Base-by-base conservation (phyloP, 2,113 vertebrate genomes). In the Onychostruthus taczanowskii region DNA sequence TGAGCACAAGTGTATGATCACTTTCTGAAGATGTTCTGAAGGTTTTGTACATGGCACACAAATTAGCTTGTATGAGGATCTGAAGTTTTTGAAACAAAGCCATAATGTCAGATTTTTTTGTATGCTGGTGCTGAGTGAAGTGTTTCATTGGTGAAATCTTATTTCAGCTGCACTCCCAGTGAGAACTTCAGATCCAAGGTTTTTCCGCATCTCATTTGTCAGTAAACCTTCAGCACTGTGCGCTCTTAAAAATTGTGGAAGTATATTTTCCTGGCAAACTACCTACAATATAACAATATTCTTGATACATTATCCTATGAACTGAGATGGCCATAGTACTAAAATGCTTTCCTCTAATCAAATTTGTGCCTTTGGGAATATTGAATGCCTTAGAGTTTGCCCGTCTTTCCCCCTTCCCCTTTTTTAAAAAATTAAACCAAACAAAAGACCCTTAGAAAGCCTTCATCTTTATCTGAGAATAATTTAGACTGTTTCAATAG, bases 161-260 rank as follows among this genome's bases (percentile, higher is more conserved):
- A 8, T 44, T 79, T 90, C 50, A 77, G 27, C n/a, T 69, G 31
- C 6, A 4, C 16, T 83, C n/a, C 8, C 43, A 37, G 56, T 62
- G 46, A 43, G 46, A 77, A 19, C 55, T 66, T 56, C 4, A 21
- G 24, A 76, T 37, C 13, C 37, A 53, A 58, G 46, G 41, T 53
- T 86, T 91, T 73, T 73, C 63, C 80, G 59, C 16, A 14, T 80
- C 52, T 89, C 64, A 67, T 84, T 81, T 84, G 53, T 86, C 64
- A 61, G 27, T 67, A 90, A 84, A 18, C 44, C 44, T 84, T 81
- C 44, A 84, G 52, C 68, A 41, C 22, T 21, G 19, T 78, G 59
- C 10, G 21, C 43, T 70, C 61, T 72, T 78, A 27, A 53, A 78
- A 75, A 89, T 27, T 63, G 16, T 72, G 41, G 43, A 78, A 78